Evolutionary conservation across 2,888 invertebrate species (phyloP).

Genomic region (Lasioglossum zephyrum): DNA sequence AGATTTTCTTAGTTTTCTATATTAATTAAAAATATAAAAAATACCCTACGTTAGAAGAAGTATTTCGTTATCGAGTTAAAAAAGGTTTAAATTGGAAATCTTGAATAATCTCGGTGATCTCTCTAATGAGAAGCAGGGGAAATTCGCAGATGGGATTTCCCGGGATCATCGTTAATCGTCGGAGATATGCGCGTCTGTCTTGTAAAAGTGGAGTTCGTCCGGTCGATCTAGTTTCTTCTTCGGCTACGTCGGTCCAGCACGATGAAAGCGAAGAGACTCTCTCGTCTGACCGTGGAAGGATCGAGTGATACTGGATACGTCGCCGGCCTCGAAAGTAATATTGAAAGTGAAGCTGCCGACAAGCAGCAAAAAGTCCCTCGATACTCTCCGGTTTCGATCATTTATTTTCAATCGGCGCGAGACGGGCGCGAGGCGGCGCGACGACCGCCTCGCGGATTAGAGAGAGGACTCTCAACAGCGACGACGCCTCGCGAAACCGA

Average conservation of each 20-base stretch:
- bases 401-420: conserved; percentile 61
- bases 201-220: conserved; percentile 62
- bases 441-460: conserved; percentile 28
- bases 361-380: conserved; percentile 64
- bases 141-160: background rate
- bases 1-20: too few species aligned
- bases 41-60: too few species aligned
- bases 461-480: conserved; percentile 21
- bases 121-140: background rate
- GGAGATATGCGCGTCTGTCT: background rate
- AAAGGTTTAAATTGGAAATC: background rate
- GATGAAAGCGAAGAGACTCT: conserved; percentile 83
- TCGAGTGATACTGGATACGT: conserved; percentile 74
- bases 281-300: conserved; percentile 76
- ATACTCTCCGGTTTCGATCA: conserved; percentile 55
- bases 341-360: conserved; percentile 82
- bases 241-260: conserved; percentile 57
- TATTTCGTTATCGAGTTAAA: too few species aligned
- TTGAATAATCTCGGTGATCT: background rate
- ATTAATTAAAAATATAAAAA: too few species aligned
- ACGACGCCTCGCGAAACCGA: conserved; percentile 37
- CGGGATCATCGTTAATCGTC: background rate
- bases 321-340: conserved; percentile 82
- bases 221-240: conserved; percentile 78
- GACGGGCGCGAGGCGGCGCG: conserved; percentile 6